phyloP scores from a whole-genome alignment of 2,113 vertebrate species.

The Rana temporaria region DNA sequence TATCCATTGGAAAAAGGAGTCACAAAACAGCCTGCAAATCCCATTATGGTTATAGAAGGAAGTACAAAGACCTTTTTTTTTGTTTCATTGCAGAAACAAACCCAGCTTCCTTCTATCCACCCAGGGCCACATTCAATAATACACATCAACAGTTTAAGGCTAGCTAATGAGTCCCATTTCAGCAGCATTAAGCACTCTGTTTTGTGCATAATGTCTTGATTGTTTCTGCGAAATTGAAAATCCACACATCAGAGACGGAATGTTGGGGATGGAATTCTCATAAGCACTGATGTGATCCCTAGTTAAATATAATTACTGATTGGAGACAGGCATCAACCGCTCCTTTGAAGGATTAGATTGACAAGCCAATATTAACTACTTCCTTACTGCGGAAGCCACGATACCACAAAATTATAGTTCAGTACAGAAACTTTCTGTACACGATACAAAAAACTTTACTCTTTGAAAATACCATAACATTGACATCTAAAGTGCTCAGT shows the following conservation, averaged over 20 bases:
- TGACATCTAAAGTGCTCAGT: too few species aligned
- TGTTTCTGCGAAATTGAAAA: conserved; percentile 46
- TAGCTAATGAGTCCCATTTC: conserved; percentile 7
- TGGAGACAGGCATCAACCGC: conserved; percentile 31
- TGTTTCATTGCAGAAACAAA: neutral
- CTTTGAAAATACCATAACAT: too few species aligned
- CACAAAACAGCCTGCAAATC: neutral
- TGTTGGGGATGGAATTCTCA: conserved; percentile 33
- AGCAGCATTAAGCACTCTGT: conserved; percentile 16
- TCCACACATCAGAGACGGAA: conserved; percentile 34
- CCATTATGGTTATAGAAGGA: neutral
- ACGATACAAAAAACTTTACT: too few species aligned
- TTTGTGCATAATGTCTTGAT: conserved; percentile 19
- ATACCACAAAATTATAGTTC: too few species aligned
- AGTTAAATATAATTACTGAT: conserved; percentile 48
- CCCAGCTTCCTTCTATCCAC: neutral
- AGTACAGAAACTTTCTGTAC: too few species aligned
- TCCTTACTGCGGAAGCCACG: too few species aligned
- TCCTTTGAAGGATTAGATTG: conserved; percentile 27
- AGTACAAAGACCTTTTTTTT: neutral
- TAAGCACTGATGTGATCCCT: conserved; percentile 31
- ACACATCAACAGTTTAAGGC: neutral
- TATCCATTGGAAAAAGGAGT: neutral
- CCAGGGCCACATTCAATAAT: neutral
- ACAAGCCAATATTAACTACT: conserved; percentile 30